Conservation (phyloP, 1,140 invertebrate genomes). For the Centruroides sculpturatus region DNA sequence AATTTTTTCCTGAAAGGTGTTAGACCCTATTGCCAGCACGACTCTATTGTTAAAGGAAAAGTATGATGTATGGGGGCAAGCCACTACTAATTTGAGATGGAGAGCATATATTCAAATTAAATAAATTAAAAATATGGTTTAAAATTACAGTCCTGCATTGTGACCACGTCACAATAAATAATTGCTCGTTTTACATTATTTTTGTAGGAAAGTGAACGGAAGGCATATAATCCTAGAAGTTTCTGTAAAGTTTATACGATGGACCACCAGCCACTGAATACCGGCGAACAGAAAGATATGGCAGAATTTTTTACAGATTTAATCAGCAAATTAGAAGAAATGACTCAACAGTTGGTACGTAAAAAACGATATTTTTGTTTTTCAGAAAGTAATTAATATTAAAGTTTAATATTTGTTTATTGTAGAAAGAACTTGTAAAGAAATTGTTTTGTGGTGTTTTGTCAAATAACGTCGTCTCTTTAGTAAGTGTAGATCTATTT, state of each 20-base stretch:
- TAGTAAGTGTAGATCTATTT: slow-evolving; percentile 35
- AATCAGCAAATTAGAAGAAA: slow-evolving; percentile 88
- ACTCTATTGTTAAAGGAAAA: no score
- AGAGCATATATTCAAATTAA: no score
- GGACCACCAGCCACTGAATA: slow-evolving; percentile 89
- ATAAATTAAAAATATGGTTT: no score
- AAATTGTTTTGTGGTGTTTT: slow-evolving; percentile 80
- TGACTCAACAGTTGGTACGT: slow-evolving; percentile 62
- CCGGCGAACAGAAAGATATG: slow-evolving; percentile 95
- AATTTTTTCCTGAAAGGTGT: no score
- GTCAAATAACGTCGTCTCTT: slow-evolving; percentile 86
- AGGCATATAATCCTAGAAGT: slow-evolving; percentile 84
- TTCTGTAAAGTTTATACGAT: slow-evolving; percentile 95
- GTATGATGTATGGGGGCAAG: no score
- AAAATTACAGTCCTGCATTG: no score
- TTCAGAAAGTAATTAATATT: background rate
- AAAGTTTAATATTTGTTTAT: slow-evolving; percentile 5
- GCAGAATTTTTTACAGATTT: slow-evolving; percentile 94
- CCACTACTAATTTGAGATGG: no score
- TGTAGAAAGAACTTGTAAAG: slow-evolving; percentile 68
- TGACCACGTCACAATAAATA: no score
- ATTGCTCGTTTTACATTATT: no score
- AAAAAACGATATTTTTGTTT: background rate
- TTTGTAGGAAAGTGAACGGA: slow-evolving; percentile 70
- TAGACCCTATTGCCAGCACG: no score